Percentiles rank a stretch among this genome's conserved stretches.
Conservation (phyloP, 2,113 vertebrate species). For the Eptesicus fuscus region DNA sequence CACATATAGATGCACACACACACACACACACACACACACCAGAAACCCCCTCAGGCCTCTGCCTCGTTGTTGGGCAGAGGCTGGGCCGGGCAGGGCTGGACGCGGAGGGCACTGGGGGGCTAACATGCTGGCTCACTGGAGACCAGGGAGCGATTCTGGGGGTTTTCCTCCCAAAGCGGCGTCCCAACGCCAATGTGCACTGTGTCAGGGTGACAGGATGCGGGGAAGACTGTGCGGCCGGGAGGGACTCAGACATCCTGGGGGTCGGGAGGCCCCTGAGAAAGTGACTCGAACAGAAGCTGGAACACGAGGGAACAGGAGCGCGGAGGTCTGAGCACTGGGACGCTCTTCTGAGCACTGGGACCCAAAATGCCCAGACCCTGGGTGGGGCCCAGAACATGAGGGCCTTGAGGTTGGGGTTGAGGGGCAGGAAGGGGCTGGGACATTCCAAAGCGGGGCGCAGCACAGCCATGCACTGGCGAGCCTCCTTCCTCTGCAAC, state of each 20-base stretch:
- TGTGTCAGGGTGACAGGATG: background rate
- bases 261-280: background rate
- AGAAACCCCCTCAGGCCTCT: background rate
- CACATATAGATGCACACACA: background rate
- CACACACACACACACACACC: too few species aligned
- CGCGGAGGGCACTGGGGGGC: fast-evolving
- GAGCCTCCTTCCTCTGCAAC: background rate
- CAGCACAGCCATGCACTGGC: background rate
- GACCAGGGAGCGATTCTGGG: background rate
- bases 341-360: background rate
- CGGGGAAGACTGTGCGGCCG: fast-evolving
- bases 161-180: background rate
- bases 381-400: too few species aligned
- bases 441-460: too few species aligned
- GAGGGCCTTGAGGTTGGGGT: background rate
- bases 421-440: background rate
- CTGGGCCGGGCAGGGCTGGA: background rate
- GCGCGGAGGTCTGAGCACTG: background rate
- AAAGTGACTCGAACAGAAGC: background rate
- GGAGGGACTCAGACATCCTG: background rate
- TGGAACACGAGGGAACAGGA: fast-evolving
- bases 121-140: background rate
- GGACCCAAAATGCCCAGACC: background rate
- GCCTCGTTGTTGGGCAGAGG: background rate
- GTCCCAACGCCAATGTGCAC: background rate